Evolutionary conservation across 2,113 vertebrate genomes (phyloP).

Genomic region (Scolopax mira): DNA sequence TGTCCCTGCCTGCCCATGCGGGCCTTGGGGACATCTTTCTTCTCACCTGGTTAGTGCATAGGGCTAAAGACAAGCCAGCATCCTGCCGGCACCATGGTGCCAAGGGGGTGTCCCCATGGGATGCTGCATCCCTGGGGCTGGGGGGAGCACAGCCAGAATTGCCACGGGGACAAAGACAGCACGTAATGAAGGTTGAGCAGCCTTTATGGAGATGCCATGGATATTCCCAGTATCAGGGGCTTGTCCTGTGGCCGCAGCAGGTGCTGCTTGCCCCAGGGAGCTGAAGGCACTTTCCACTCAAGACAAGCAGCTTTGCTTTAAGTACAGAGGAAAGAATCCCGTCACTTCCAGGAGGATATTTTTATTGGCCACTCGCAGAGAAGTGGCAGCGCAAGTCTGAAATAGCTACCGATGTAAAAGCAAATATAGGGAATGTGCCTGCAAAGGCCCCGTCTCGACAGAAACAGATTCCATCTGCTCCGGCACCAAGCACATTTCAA

Average conservation of each 20-base stretch:
- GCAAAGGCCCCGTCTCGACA: not conserved
- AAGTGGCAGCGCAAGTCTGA: slow-evolving; percentile 3
- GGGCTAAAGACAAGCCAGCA: too few species aligned
- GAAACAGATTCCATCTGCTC: slow-evolving; percentile 47
- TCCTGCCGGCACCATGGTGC: accelerated
- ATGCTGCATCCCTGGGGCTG: accelerated
- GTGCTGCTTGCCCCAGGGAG: not conserved
- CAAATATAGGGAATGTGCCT: not conserved
- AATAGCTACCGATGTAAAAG: slow-evolving; percentile 38
- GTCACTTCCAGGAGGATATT: not conserved
- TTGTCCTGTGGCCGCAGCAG: accelerated
- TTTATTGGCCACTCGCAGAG: not conserved
- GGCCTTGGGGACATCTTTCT: not conserved
- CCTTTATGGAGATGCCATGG: accelerated
- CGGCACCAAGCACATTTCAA: not conserved
- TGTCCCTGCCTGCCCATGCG: accelerated
- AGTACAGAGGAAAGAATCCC: not conserved
- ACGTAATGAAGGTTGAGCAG: accelerated
- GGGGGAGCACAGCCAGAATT: accelerated
- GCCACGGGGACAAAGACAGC: accelerated
- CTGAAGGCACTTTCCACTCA: not conserved
- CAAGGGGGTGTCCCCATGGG: accelerated
- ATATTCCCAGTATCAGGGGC: accelerated
- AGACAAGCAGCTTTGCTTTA: not conserved
- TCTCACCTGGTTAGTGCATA: accelerated